These are phyloP conservation scores for Philaenus spumarius DNA, from an alignment of 1,140 invertebrate species.

Conservation along the genomic window DNA sequence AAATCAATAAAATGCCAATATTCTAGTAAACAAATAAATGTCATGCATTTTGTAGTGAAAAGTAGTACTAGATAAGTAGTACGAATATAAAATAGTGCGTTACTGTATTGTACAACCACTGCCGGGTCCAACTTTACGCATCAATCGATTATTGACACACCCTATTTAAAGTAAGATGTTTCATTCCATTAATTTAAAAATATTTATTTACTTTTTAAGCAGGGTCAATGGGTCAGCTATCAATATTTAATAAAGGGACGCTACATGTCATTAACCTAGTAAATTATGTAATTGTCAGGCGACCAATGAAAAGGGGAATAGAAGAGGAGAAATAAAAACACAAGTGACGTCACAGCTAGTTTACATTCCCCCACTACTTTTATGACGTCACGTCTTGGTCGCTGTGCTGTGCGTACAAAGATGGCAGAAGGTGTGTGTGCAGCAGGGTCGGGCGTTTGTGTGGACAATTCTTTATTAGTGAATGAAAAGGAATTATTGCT, in stretches of 20 bases:
- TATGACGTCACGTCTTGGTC: slow-evolving; percentile 3
- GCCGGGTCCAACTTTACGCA: no score
- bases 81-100: no score
- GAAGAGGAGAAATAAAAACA: slow-evolving; percentile 1
- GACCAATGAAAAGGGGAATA: background rate
- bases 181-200: no score
- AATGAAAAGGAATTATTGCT: slow-evolving; percentile 14
- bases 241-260: slow-evolving; percentile 13
- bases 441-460: slow-evolving; percentile 9
- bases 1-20: no score
- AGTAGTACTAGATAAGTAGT: no score
- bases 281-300: slow-evolving; percentile 10
- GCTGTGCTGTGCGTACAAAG: slow-evolving; percentile 9
- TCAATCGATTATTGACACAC: no score
- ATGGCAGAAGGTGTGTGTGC: slow-evolving; percentile 22
- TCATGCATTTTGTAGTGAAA: no score
- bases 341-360: slow-evolving; percentile 1
- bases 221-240: slow-evolving; percentile 13
- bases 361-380: background rate
- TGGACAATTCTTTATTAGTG: slow-evolving; percentile 3
- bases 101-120: no score
- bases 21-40: no score
- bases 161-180: no score
- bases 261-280: slow-evolving; percentile 13
- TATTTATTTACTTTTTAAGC: no score